phyloP scores from a whole-genome alignment of 2,113 vertebrate species.

The Oryzias curvinotus region DNA sequence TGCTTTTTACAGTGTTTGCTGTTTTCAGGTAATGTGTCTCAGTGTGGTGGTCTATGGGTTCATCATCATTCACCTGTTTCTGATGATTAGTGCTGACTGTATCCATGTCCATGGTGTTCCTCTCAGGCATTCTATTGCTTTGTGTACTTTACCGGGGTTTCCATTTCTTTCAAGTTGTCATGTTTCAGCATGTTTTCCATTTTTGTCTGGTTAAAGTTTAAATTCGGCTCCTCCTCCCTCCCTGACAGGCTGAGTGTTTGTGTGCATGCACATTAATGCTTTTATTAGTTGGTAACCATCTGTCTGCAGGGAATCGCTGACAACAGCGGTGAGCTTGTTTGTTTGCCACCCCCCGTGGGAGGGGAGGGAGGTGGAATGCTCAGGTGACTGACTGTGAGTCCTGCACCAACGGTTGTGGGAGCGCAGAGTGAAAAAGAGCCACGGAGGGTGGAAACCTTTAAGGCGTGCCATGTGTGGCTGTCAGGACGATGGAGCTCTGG shows the following conservation, averaged over 20 bases:
- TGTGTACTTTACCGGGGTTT: too few relatives aligned
- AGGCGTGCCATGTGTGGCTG: background rate
- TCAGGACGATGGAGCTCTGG: slow-evolving; percentile 13
- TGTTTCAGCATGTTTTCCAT: too few relatives aligned
- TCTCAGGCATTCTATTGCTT: too few relatives aligned
- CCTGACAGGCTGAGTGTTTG: background rate
- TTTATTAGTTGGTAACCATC: slow-evolving; percentile 31
- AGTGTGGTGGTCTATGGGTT: too few relatives aligned
- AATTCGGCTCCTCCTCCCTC: too few relatives aligned
- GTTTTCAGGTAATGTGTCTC: too few relatives aligned
- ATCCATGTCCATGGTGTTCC: too few relatives aligned
- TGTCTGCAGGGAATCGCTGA: slow-evolving; percentile 14
- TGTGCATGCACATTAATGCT: slow-evolving; percentile 3
- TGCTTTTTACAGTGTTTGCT: too few relatives aligned
- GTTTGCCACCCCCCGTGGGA: slow-evolving; percentile 7
- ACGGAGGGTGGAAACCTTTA: background rate
- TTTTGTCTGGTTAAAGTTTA: too few relatives aligned
- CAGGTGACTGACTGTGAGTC: slow-evolving; percentile 24
- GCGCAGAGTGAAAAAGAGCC: background rate
- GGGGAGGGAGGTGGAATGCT: slow-evolving; percentile 11
- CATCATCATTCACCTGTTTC: too few relatives aligned
- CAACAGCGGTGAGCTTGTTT: slow-evolving; percentile 29
- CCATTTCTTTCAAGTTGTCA: too few relatives aligned
- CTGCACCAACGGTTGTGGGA: background rate
- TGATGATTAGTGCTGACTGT: too few relatives aligned